A percentile compares a stretch with the other conserved stretches of the same genome.
phyloP scores from a whole-genome alignment of 2,888 invertebrate species.

The Noctua janthina region DNA sequence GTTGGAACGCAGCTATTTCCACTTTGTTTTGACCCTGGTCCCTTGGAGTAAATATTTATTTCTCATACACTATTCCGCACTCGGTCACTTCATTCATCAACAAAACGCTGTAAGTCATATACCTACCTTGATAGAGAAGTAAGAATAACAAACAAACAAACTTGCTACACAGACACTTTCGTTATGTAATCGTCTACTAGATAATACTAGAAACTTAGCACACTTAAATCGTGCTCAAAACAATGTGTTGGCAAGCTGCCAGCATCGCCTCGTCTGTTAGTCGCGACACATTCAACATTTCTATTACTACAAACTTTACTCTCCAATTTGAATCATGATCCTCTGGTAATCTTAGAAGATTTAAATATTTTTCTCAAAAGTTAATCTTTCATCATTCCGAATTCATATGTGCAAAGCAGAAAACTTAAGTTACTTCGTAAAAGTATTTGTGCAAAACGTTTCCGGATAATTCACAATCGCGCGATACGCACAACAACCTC shows the following conservation, averaged over 20 bases:
- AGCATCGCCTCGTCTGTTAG: neutral
- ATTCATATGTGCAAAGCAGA: neutral
- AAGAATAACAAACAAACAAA: neutral
- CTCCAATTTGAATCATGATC: neutral
- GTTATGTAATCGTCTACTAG: slow-evolving; percentile 9
- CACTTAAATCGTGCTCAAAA: neutral
- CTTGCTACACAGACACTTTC: neutral
- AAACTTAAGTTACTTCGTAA: neutral
- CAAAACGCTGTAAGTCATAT: neutral
- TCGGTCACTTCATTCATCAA: neutral
- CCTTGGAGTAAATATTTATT: neutral
- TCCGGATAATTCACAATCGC: neutral
- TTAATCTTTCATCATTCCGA: neutral
- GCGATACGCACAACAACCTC: slow-evolving; percentile 24
- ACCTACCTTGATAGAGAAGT: neutral
- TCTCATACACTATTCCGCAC: neutral
- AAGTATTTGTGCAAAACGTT: slow-evolving; percentile 23
- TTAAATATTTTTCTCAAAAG: neutral
- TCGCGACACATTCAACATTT: neutral
- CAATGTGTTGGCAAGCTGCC: slow-evolving; percentile 18
- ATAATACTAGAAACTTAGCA: slow-evolving; percentile 2
- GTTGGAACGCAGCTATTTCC: neutral
- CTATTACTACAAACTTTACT: slow-evolving; percentile 1
- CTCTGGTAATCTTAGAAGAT: neutral
- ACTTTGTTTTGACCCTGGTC: neutral